Evolutionary conservation across 2,888 invertebrate genomes (phyloP), one percentile per base, ranked within the genome.

Genomic region (Drosophila recens): DNA sequence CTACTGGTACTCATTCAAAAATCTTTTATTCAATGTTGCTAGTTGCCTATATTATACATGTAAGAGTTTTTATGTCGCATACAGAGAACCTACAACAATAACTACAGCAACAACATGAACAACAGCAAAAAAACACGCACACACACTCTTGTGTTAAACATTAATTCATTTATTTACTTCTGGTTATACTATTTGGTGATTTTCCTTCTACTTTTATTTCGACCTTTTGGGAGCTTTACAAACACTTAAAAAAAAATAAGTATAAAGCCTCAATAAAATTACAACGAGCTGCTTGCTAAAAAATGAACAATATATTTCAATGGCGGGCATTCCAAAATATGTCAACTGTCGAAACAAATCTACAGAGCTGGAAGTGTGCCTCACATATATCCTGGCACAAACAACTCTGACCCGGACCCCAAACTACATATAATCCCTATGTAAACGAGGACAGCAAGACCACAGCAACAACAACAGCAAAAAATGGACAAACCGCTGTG

Each of bases 351-450:
- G 67, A 72, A 72, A 61, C 65, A 67, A 70, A 74, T 69, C 56
- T 52, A 27, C 27, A 58, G 49, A 54, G 54, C 63, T 69, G 57
- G 38, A 66, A 45, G 43, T 53, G 27, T 56, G 56, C 38, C 54
- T 15, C 49, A n/a, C 54, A 56, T 57, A 56, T 57, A 36, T 45
- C 65, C 64, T 51, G 63, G 34, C 63, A 56, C 72, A 68, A 57
- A 48, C 48, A 54, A 53, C 63, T 38, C 45, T 34, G 64, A 53
- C 40, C 63, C 75, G 46, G 49, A 6, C 49, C 77, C 72, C 69
- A 76, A 82, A 82, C 85, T 48, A 27, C 27, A 27, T 27, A 72
- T 86, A 86, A 87, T 82, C 88, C 86, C 45, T 77, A 80, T 80
- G 88, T 87, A 82, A 85, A 72, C 72, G 53, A 74, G 72, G 53